Conservation (phyloP, 2,888 invertebrate genomes). For the Meliscaeva auricollis region DNA sequence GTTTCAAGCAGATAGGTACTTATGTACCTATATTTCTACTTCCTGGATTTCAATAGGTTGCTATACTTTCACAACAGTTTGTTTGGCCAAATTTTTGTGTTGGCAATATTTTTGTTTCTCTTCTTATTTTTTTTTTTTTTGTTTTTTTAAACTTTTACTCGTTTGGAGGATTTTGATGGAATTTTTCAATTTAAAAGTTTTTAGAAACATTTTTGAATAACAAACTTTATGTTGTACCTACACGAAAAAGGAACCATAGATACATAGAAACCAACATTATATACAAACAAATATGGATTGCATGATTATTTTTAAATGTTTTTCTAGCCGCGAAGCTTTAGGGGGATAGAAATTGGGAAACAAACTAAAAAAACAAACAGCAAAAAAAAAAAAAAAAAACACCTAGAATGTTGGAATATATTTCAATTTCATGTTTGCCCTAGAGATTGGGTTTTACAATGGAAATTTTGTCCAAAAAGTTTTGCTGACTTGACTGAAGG, state of each 20-base stretch:
- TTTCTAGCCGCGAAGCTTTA: constrained; percentile 24
- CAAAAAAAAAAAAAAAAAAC: constrained; percentile 2
- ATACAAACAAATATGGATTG: constrained; percentile 47
- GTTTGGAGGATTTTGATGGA: constrained; percentile 44
- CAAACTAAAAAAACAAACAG: background rate
- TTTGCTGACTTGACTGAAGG: constrained; percentile 53
- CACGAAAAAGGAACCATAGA: constrained; percentile 8
- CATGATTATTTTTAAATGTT: constrained; percentile 67
- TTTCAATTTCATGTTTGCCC: constrained; percentile 58
- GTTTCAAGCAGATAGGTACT: background rate
- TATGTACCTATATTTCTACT: background rate
- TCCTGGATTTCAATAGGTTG: constrained; percentile 19
- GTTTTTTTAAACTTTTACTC: constrained; percentile 43
- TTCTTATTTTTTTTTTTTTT: constrained; percentile 4
- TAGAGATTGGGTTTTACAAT: constrained; percentile 61
- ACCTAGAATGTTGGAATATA: constrained; percentile 7
- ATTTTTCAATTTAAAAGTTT: constrained; percentile 71
- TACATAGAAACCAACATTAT: background rate
- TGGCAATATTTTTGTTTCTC: background rate
- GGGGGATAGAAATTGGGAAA: background rate
- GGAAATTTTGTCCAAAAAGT: constrained; percentile 52
- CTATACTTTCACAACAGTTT: constrained; percentile 55
- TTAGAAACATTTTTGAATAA: constrained; percentile 34
- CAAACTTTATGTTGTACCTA: constrained; percentile 50
- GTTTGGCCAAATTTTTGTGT: constrained; percentile 19